Percentiles rank a stretch among this genome's conserved stretches.
phyloP scores from a whole-genome alignment of 2,797 vertebrate genomes.

The Momotus momota region DNA sequence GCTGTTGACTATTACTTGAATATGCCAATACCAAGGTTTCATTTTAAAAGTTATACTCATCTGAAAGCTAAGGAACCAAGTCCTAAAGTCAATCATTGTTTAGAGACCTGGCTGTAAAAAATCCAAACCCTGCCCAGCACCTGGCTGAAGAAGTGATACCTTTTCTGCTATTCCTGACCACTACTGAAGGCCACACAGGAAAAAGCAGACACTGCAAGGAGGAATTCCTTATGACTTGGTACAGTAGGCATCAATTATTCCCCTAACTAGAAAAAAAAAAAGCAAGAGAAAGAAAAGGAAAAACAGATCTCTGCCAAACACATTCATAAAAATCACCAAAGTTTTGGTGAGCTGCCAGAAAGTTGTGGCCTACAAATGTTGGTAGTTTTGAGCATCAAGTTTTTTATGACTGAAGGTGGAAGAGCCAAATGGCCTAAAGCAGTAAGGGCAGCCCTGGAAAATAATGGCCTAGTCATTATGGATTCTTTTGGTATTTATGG shows the following conservation, averaged over 20 bases:
- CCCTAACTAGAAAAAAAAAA: constrained; percentile 16
- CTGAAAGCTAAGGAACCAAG: background rate
- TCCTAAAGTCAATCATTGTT: background rate
- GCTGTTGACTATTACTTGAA: background rate
- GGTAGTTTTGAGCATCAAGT: constrained; percentile 58
- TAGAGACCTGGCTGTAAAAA: background rate
- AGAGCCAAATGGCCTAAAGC: constrained; percentile 74
- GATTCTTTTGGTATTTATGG: constrained; percentile 76
- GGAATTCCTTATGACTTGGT: constrained; percentile 28
- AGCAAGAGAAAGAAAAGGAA: constrained; percentile 1
- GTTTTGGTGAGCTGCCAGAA: constrained; percentile 37
- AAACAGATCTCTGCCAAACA: constrained; percentile 19
- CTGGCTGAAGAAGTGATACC: background rate
- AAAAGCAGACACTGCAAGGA: constrained; percentile 51
- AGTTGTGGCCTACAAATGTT: constrained; percentile 49
- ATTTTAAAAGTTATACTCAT: background rate
- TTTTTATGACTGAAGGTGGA: constrained; percentile 68
- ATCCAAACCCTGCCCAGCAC: background rate
- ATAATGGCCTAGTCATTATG: constrained; percentile 72
- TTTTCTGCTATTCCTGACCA: constrained; percentile 30
- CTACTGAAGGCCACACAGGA: constrained; percentile 11
- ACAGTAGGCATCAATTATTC: constrained; percentile 59
- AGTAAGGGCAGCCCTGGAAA: constrained; percentile 64
- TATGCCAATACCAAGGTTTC: background rate
- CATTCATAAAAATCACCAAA: constrained; percentile 43